Evolutionary conservation across 53 echinoderm and acorn worm species (phyloP).

Genomic region (Henricia sp.): DNA sequence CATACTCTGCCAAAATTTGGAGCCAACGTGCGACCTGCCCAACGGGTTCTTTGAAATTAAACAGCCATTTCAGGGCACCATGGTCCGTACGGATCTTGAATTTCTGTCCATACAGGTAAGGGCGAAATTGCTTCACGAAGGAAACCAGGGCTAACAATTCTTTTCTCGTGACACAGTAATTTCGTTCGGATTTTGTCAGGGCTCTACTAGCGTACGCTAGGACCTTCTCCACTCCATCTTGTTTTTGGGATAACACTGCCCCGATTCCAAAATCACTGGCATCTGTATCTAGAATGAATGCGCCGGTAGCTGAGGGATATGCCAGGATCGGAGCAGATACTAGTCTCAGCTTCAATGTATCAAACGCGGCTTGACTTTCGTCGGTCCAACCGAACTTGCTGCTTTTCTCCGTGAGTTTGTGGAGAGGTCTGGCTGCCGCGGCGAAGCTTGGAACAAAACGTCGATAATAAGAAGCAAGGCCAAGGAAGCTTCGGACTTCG

Average conservation of each 20-base stretch:
- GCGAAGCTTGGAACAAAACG: slow-evolving; percentile 25
- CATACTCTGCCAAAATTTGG: slow-evolving; percentile 26
- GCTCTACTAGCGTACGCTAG: slow-evolving; percentile 30
- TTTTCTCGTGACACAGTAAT: slow-evolving; percentile 35
- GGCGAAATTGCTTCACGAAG: slow-evolving; percentile 5
- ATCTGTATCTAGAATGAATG: slow-evolving; percentile 25
- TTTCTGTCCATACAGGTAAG: slow-evolving; percentile 31
- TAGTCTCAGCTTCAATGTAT: neutral
- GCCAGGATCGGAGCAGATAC: slow-evolving; percentile 7
- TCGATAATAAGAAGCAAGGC: slow-evolving; percentile 37
- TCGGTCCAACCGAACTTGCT: slow-evolving; percentile 1
- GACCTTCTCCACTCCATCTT: slow-evolving; percentile 23
- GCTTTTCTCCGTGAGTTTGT: slow-evolving; percentile 14
- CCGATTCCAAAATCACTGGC: slow-evolving; percentile 33
- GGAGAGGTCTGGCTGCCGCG: slow-evolving; percentile 14
- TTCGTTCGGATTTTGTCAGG: slow-evolving; percentile 11
- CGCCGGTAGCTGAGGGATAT: neutral
- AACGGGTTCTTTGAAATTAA: slow-evolving; percentile 9
- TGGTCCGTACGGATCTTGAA: slow-evolving; percentile 25
- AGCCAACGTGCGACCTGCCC: slow-evolving; percentile 50
- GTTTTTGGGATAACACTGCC: slow-evolving; percentile 19
- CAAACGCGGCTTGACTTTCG: neutral
- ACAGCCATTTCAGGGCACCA: slow-evolving; percentile 36
- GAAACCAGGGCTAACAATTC: slow-evolving; percentile 26
- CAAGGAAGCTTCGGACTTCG: too few species aligned